These are phyloP conservation scores for Rhinoderma darwinii DNA, from an alignment of 2,113 vertebrate genomes.

Conservation along the genomic window DNA sequence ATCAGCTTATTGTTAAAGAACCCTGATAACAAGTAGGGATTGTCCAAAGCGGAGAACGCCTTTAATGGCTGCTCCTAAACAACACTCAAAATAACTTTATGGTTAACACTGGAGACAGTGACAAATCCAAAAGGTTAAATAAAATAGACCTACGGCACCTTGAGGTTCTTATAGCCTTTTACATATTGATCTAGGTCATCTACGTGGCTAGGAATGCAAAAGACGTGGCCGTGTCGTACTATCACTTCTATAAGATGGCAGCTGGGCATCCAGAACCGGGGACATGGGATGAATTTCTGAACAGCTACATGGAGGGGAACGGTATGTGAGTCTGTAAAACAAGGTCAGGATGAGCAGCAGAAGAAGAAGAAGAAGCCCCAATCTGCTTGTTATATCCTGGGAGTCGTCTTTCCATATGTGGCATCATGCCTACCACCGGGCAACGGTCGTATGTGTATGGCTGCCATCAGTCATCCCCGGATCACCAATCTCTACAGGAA, in stretches of 20 bases:
- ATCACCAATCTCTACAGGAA: too few species aligned
- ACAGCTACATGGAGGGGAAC: slow-evolving; percentile 74
- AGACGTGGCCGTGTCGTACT: slow-evolving; percentile 87
- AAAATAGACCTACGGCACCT: not conserved
- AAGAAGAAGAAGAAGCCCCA: not conserved
- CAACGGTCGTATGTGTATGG: too few species aligned
- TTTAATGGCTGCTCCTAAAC: too few species aligned
- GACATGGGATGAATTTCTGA: slow-evolving; percentile 77
- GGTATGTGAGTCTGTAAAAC: slow-evolving; percentile 53
- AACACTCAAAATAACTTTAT: too few species aligned
- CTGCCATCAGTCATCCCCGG: too few species aligned
- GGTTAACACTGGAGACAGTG: not conserved
- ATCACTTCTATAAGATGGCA: slow-evolving; percentile 88
- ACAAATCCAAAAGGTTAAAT: not conserved
- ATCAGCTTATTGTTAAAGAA: too few species aligned
- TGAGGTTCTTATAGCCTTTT: too few species aligned
- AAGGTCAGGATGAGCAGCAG: not conserved
- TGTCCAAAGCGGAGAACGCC: too few species aligned
- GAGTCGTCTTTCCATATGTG: not conserved
- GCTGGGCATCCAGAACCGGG: slow-evolving; percentile 76
- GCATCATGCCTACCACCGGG: not conserved
- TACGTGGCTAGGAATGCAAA: slow-evolving; percentile 84
- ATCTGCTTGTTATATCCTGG: not conserved
- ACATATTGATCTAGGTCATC: slow-evolving; percentile 69
- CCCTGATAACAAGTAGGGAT: too few species aligned